Base-by-base conservation (phyloP, 1,140 invertebrate species). In the Drosophila repleta region DNA sequence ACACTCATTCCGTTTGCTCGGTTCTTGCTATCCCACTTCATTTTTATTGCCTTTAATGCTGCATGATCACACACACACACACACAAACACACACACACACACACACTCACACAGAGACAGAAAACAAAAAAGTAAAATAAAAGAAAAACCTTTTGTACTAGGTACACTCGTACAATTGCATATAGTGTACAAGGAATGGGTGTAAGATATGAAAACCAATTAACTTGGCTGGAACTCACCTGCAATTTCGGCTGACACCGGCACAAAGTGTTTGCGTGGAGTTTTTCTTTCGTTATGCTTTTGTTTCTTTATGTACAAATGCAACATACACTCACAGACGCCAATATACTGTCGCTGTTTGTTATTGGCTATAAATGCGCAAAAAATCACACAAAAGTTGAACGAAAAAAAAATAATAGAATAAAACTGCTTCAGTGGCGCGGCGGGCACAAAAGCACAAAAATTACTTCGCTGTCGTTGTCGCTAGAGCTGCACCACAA, bases 381-480 rank as follows among this genome's bases (percentile, higher is more conserved):
- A 73, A 41, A 48, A 67, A 72, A 52, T 73, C 57, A 68, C 70
- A 68, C 64, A 73, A 73, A 73, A 73, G 57, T 55, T 68, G 57
- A 60, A 73, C 65, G 64, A 67, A 73, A 73, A 73, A 71, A 72
- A 73, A 73, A 72, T 67, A 67, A 72, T 72, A 72, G 41, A 72
- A 67, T 67, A 68, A 67, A 68, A 61, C 46, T 73, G 70, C 57
- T 72, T 51, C 51, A 72, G 68, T 65, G 68, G 64, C 64, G 69
- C 69, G 63, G 63, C 64, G 69, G 61, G 64, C 63, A 67, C 63
- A 60, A 58, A 67, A 72, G 55, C 69, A 67, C 69, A 73, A 68
- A 67, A 61, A 49, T 51, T 70, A 64, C 39, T 64, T 57, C 45
- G 52, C 15, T 72, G 46, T 65, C 41, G 67, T 49, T 63, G 37